A percentile compares a stretch with the other conserved stretches of the same genome.
These are phyloP conservation scores for Mustelus asterias DNA, from an alignment of 2,113 vertebrate genomes.

Conservation along the genomic window DNA sequence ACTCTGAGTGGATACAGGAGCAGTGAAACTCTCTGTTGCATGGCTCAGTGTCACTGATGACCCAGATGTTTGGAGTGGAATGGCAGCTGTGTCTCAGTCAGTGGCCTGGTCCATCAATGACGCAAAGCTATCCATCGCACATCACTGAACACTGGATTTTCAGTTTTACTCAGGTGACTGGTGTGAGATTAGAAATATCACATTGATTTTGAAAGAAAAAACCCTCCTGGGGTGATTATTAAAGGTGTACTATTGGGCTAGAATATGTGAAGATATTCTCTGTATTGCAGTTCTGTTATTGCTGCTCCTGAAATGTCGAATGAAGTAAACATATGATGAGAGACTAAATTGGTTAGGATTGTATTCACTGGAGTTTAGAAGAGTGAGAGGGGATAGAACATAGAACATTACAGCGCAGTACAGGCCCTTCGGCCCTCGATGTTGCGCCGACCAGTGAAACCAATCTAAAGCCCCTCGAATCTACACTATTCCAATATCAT, in stretches of 20 bases:
- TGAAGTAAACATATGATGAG: too few relatives aligned
- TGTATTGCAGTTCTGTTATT: not conserved
- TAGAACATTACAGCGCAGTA: too few relatives aligned
- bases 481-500: too few relatives aligned
- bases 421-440: too few relatives aligned
- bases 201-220: not conserved
- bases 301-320: not conserved
- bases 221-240: too few relatives aligned
- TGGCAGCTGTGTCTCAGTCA: too few relatives aligned
- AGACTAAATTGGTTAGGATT: too few relatives aligned
- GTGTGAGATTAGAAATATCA: not conserved
- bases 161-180: not conserved
- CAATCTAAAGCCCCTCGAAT: too few relatives aligned
- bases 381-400: too few relatives aligned
- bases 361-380: too few relatives aligned
- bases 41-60: not conserved
- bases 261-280: not conserved
- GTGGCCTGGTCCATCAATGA: not conserved
- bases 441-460: too few relatives aligned
- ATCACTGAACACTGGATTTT: not conserved
- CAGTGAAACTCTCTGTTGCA: not conserved
- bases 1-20: not conserved
- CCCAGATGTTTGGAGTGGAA: not conserved
- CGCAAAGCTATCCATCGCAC: not conserved
- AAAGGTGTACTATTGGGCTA: not conserved